Percentiles rank a stretch among this genome's conserved stretches.
phyloP scores from a whole-genome alignment of 1,140 invertebrate species.

The Propsilocerus akamusi region DNA sequence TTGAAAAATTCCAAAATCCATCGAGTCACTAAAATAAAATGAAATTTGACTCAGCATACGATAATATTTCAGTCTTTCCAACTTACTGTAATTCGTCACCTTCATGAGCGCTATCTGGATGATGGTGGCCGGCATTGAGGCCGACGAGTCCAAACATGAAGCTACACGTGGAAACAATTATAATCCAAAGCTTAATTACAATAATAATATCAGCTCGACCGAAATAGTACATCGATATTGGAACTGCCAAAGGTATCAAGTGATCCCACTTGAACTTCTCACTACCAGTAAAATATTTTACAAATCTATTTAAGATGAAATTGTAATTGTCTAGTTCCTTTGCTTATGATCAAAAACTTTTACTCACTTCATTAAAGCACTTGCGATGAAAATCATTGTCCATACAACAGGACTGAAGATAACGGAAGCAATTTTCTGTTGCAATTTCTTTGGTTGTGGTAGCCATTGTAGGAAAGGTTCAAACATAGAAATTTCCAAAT shows the following conservation, averaged over 20 bases:
- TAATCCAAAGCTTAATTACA: slow-evolving; percentile 32
- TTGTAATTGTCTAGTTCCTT: slow-evolving; percentile 5
- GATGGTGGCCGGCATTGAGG: slow-evolving; percentile 62
- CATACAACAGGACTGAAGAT: slow-evolving; percentile 32
- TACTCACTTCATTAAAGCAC: slow-evolving; percentile 28
- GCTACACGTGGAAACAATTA: slow-evolving; percentile 35
- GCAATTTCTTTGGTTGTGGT: slow-evolving; percentile 26
- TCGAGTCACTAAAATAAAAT: no score
- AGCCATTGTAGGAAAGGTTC: slow-evolving; percentile 55
- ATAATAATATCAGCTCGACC: slow-evolving; percentile 13
- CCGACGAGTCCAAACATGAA: slow-evolving; percentile 44
- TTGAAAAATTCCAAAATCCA: slow-evolving; percentile 5
- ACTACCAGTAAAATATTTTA: neutral
- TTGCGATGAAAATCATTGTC: slow-evolving; percentile 20
- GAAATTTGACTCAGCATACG: no score
- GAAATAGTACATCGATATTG: slow-evolving; percentile 28
- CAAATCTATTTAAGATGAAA: slow-evolving; percentile 8
- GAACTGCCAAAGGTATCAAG: slow-evolving; percentile 29
- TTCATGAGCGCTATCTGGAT: slow-evolving; percentile 67
- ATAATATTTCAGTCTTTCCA: no score
- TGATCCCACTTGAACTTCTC: slow-evolving; percentile 22
- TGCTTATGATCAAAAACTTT: neutral
- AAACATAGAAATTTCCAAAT: slow-evolving; percentile 48
- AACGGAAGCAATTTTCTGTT: slow-evolving; percentile 25
- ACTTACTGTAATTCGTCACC: slow-evolving; percentile 43